phyloP scores from a whole-genome alignment of 2,113 vertebrate species.

The Apodemus speciosus region DNA sequence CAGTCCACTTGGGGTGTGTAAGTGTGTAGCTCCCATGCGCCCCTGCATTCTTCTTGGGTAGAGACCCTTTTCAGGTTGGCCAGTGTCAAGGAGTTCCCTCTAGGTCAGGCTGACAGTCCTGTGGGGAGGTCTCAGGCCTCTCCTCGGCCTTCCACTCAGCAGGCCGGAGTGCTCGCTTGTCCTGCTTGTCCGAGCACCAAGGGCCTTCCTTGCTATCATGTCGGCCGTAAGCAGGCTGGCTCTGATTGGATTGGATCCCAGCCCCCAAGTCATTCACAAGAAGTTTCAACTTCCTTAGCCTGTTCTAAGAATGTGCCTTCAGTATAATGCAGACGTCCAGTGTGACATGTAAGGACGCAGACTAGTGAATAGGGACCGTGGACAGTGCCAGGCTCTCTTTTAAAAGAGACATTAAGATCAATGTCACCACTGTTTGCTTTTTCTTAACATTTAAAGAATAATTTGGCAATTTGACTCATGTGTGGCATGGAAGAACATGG shows the following conservation, averaged over 20 bases:
- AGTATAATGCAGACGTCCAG: too few species aligned
- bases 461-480: background rate
- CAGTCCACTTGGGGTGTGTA: background rate
- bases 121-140: background rate
- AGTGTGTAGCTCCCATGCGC: background rate
- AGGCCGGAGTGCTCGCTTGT: too few species aligned
- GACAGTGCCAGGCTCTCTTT: background rate
- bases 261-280: background rate
- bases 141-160: too few species aligned
- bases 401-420: background rate
- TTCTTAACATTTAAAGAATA: background rate
- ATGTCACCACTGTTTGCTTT: background rate
- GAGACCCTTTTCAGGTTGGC: background rate
- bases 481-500: background rate
- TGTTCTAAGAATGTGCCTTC: background rate
- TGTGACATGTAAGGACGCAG: accelerated
- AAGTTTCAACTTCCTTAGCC: background rate
- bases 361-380: background rate
- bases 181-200: background rate
- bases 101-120: too few species aligned
- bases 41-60: background rate
- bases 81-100: background rate
- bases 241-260: background rate
- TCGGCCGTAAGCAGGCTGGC: too few species aligned
- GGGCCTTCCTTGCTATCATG: too few species aligned